Percentiles rank a stretch among this genome's conserved stretches.
Conservation (phyloP, 2,113 vertebrate species). For the Odontesthes bonariensis region DNA sequence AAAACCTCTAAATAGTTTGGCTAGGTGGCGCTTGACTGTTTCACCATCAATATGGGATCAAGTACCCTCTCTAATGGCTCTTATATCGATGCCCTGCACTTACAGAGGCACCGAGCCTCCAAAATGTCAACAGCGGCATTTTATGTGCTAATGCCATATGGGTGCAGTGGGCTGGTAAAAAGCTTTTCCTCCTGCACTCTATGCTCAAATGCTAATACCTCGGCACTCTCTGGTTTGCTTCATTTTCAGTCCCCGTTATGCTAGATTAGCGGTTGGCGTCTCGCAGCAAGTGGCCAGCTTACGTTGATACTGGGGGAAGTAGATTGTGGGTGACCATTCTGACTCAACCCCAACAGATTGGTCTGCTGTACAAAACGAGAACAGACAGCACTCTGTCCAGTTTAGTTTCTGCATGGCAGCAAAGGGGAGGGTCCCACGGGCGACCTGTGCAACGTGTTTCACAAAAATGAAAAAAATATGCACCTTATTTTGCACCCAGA, state of each 20-base stretch:
- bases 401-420: slow-evolving; percentile 40
- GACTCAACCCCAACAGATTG: slow-evolving; percentile 81
- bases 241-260: slow-evolving; percentile 81
- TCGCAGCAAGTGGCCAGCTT: slow-evolving; percentile 74
- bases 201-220: slow-evolving; percentile 80
- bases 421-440: slow-evolving; percentile 36
- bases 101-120: slow-evolving; percentile 74
- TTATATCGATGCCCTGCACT: slow-evolving; percentile 79
- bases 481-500: slow-evolving; percentile 56
- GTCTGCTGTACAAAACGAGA: slow-evolving; percentile 56
- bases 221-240: slow-evolving; percentile 73
- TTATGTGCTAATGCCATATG: slow-evolving; percentile 83
- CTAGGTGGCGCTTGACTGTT: slow-evolving; percentile 64
- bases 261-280: slow-evolving; percentile 84
- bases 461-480: slow-evolving; percentile 22
- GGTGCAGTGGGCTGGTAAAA: slow-evolving; percentile 82
- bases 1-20: slow-evolving; percentile 43
- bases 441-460: slow-evolving; percentile 52
- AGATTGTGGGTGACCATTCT: slow-evolving; percentile 66
- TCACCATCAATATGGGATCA: slow-evolving; percentile 76
- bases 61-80: slow-evolving; percentile 76
- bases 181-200: slow-evolving; percentile 75
- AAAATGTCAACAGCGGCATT: slow-evolving; percentile 83
- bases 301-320: slow-evolving; percentile 68
- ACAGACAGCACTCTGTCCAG: slow-evolving; percentile 56